A percentile compares a stretch with the other conserved stretches of the same genome.
These are phyloP conservation scores for Epistrophe eligans DNA, from an alignment of 2,888 invertebrate genomes.

Conservation along the genomic window DNA sequence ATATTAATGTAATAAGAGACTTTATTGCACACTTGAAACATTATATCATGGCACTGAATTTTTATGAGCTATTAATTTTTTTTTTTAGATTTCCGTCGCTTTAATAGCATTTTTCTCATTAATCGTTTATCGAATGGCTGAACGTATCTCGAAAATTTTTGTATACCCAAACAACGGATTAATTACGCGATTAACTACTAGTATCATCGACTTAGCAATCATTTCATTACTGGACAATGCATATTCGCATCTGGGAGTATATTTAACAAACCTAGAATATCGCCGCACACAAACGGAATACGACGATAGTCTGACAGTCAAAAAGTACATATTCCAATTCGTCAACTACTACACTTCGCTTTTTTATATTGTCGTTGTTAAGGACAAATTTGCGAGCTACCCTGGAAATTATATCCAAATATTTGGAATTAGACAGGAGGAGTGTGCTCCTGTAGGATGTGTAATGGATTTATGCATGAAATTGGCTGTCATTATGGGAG, in stretches of 20 bases:
- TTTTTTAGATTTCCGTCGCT: constrained; percentile 87
- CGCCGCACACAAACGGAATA: constrained; percentile 93
- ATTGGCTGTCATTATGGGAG: constrained; percentile 93
- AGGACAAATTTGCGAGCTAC: constrained; percentile 91
- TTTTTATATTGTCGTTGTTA: constrained; percentile 92
- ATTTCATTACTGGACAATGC: constrained; percentile 90
- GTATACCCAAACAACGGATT: no score
- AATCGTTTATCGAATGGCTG: constrained; percentile 90
- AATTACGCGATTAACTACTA: constrained; percentile 91
- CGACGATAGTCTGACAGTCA: constrained; percentile 93
- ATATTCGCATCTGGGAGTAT: constrained; percentile 87
- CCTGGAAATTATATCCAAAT: constrained; percentile 91
- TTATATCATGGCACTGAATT: no score
- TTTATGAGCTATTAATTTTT: not conserved
- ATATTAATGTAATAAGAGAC: no score
- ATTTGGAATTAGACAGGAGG: constrained; percentile 89
- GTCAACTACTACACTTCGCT: constrained; percentile 95
- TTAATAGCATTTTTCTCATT: constrained; percentile 90
- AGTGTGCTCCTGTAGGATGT: constrained; percentile 94
- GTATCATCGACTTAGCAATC: constrained; percentile 90
- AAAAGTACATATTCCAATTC: constrained; percentile 94
- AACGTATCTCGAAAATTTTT: constrained; percentile 86
- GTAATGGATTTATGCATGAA: constrained; percentile 94
- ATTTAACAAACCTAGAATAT: constrained; percentile 90
- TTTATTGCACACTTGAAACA: no score